Conservation (phyloP, 2,113 vertebrate species). For the Poecile atricapillus region DNA sequence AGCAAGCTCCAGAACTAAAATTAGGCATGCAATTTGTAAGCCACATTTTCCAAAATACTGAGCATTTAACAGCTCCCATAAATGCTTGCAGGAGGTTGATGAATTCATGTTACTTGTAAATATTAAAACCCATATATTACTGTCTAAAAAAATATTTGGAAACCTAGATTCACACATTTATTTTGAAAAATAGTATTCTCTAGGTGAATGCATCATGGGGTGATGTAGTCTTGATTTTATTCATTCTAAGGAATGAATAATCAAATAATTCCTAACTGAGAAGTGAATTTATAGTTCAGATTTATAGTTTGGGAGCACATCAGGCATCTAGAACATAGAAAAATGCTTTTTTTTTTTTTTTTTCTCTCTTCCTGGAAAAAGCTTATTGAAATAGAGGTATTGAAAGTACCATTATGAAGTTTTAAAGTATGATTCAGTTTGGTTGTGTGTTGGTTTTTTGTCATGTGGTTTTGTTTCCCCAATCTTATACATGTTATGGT, state of each 20-base stretch:
- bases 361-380: neutral
- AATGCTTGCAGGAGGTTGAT: neutral
- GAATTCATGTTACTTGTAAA: neutral
- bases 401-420: neutral
- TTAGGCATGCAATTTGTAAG: neutral
- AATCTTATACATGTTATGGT: fast-evolving
- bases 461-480: fast-evolving
- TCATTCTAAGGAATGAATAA: neutral
- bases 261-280: neutral
- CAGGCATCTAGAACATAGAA: neutral
- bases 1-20: neutral
- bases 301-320: neutral
- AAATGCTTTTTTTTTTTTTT: neutral
- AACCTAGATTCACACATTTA: neutral
- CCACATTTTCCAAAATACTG: neutral
- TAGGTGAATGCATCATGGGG: neutral
- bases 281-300: neutral
- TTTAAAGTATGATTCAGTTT: neutral
- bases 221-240: neutral
- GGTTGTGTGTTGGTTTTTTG: neutral
- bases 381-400: neutral
- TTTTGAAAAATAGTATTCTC: neutral
- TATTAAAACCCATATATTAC: neutral
- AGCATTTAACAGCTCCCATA: neutral
- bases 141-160: neutral